Conservation (phyloP, 2,888 invertebrate genomes). For the Callinectes sapidus region DNA sequence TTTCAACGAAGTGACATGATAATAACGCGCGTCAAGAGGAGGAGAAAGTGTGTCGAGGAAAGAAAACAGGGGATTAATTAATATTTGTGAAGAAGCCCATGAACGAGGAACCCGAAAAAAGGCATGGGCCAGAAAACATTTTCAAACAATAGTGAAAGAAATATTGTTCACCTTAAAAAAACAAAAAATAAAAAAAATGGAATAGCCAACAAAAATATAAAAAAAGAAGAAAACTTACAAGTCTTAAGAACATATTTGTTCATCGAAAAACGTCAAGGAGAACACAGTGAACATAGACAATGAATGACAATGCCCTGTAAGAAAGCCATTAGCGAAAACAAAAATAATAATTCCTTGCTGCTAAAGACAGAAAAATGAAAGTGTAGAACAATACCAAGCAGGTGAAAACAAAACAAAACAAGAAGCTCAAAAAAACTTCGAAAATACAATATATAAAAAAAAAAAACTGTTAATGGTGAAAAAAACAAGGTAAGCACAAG, state of each 20-base stretch:
- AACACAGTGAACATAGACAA: not conserved
- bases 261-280: not conserved
- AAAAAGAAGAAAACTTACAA: not conserved
- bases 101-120: not conserved
- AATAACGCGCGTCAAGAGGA: not conserved
- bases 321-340: not conserved
- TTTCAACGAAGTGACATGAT: not conserved
- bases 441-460: not conserved
- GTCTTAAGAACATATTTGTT: not conserved
- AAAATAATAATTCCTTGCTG: not conserved
- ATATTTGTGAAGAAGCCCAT: not conserved
- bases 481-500: not conserved
- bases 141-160: not conserved
- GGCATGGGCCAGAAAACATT: not conserved
- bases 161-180: not conserved
- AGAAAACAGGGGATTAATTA: not conserved
- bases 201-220: not conserved
- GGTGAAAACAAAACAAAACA: not conserved
- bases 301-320: not conserved
- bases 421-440: not conserved
- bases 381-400: not conserved
- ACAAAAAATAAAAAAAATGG: not conserved
- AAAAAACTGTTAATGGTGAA: not conserved
- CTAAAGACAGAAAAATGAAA: not conserved
- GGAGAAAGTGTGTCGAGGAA: not conserved